Base-by-base conservation (phyloP, 2,888 invertebrate species). In the Ochropleura plecta region DNA sequence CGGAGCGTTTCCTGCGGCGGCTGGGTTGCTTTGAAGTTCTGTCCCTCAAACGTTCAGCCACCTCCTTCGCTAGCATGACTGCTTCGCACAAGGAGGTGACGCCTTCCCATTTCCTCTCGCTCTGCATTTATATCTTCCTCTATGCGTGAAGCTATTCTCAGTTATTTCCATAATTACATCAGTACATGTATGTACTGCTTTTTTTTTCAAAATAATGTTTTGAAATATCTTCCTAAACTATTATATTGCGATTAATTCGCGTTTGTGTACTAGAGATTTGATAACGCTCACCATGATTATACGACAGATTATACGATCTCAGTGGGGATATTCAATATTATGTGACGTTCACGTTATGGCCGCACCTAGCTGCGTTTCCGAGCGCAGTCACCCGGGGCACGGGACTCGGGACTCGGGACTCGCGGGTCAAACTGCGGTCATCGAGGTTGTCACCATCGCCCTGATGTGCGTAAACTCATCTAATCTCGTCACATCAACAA, bases 241-340 rank as follows among this genome's bases (percentile, higher is more conserved):
- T 67, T 8, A 30, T 66, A 44, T 59, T 82, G 81, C 79, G 77
- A 83, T 83, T 74, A 74, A 69, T 70, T 70, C 66, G 75, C 67
- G 75, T 83, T 67, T 49, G 62, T 63, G 66, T 80, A 66, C 73
- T 76, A 64, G 77, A 71, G 66, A 30, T 30, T 30, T 30, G 30
- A 30, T 30, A 30, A 30, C 30, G 30, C 30, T 30, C 30, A 30
- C 30, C 30, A 30, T 30, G 30, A 30, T 30, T n/a, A n/a, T n/a
- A n/a, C n/a, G n/a, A n/a, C n/a, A n/a, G n/a, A n/a, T n/a, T n/a
- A n/a, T 79, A 66, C 48, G 79, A 86, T 77, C 79, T 86, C 84
- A 82, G 76, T 64, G 74, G 60, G 68, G 75, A 73, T 76, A 82
- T 84, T 82, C 75, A 42, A 78, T 76, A 70, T 84, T 77, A 87